Evolutionary conservation across 2,888 invertebrate species (phyloP).

Genomic region (Stenoptilia bipunctidactyla): DNA sequence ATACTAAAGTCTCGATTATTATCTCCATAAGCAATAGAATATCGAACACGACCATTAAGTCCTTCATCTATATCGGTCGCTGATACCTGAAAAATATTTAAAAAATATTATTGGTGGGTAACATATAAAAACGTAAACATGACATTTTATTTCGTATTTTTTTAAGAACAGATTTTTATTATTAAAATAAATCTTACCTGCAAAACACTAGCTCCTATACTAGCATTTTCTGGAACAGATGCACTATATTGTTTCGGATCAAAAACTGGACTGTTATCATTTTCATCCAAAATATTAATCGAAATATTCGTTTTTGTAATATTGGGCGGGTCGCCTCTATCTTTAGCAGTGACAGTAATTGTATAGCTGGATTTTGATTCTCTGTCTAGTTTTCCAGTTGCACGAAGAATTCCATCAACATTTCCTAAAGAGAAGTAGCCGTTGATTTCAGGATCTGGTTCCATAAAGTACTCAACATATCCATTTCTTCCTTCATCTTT

Average conservation of each 20-base stretch:
- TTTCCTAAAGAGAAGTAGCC: conserved; percentile 85
- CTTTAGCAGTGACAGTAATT: conserved; percentile 84
- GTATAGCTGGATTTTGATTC: conserved; percentile 82
- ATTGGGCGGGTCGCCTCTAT: conserved; percentile 87
- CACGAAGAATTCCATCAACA: conserved; percentile 88
- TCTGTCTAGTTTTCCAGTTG: conserved; percentile 88
- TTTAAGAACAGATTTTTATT: too few relatives aligned
- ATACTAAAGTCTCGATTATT: conserved; percentile 92
- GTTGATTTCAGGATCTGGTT: conserved; percentile 74
- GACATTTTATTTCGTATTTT: too few relatives aligned
- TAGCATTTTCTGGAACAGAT: conserved; percentile 92
- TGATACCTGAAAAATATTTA: conserved; percentile 73
- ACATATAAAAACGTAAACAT: background rate
- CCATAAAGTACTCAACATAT: conserved; percentile 88
- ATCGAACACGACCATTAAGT: conserved; percentile 90
- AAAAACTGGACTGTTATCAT: conserved; percentile 91
- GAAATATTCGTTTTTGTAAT: conserved; percentile 77
- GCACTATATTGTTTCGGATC: conserved; percentile 92
- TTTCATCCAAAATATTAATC: conserved; percentile 86
- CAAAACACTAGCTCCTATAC: conserved; percentile 90
- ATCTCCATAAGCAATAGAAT: conserved; percentile 90
- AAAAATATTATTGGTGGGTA: background rate
- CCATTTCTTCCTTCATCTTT: conserved; percentile 93
- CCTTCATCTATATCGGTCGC: conserved; percentile 92
- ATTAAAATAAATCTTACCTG: too few relatives aligned